These are phyloP conservation scores for Timema cristinae DNA, from an alignment of 2,888 invertebrate genomes.

Conservation along the genomic window DNA sequence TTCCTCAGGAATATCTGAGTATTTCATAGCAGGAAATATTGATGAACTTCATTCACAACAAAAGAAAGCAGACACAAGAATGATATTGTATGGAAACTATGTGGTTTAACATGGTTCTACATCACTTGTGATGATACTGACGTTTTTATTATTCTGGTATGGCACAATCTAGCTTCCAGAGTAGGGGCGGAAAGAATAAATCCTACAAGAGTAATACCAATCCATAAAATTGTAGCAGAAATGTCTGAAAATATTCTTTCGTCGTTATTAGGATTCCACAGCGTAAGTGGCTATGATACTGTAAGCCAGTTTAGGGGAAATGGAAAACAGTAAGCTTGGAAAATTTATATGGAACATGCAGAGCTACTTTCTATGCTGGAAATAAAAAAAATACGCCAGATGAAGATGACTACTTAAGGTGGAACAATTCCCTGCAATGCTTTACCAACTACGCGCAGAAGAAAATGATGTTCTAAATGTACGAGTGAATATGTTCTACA, in stretches of 20 bases:
- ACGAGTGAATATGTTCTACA: neutral
- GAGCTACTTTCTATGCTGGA: neutral
- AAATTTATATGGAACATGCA: neutral
- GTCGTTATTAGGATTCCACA: slow-evolving; percentile 1
- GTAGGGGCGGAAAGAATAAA: neutral
- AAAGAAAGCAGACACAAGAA: neutral
- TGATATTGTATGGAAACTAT: neutral
- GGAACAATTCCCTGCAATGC: neutral
- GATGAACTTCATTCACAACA: neutral
- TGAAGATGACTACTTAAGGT: neutral
- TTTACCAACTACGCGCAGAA: neutral
- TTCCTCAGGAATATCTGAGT: neutral
- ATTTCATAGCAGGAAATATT: neutral
- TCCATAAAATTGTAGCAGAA: neutral
- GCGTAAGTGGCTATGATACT: neutral
- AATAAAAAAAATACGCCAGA: neutral
- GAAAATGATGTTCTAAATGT: neutral
- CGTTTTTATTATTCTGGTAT: neutral
- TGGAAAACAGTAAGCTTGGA: slow-evolving; percentile 4
- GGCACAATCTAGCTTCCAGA: neutral
- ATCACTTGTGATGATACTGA: neutral
- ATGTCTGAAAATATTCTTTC: neutral
- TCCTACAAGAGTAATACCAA: neutral
- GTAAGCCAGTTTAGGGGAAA: slow-evolving; percentile 2
- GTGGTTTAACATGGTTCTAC: neutral